Conservation (phyloP, 1,140 invertebrate genomes). For the Myzus persicae region DNA sequence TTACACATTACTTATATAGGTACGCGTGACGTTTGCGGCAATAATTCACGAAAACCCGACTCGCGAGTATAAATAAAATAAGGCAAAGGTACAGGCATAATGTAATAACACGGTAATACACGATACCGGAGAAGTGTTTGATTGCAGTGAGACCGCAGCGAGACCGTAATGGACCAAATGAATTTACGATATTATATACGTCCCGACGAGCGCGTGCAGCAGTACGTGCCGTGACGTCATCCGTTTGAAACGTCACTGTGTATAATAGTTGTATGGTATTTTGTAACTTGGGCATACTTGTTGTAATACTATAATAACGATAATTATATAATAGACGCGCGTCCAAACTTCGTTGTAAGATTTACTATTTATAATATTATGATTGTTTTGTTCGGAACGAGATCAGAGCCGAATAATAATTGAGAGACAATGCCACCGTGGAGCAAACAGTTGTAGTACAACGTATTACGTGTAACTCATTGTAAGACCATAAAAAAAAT, state of each 20-base stretch:
- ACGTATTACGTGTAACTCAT: background rate
- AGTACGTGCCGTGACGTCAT: background rate
- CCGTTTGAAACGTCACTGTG: too few relatives aligned
- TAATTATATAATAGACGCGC: background rate
- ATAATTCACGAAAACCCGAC: background rate
- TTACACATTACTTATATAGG: background rate
- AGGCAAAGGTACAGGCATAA: too few relatives aligned
- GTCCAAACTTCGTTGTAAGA: background rate
- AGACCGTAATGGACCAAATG: background rate
- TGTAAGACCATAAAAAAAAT: background rate
- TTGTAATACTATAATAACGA: background rate
- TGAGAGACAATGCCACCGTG: background rate
- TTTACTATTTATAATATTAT: background rate
- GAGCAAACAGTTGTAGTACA: background rate
- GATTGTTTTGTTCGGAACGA: background rate
- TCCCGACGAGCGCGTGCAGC: background rate
- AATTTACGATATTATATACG: constrained; percentile 9
- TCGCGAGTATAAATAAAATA: background rate
- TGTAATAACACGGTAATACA: constrained; percentile 1
- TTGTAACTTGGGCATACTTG: background rate
- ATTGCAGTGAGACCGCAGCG: background rate
- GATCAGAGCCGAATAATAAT: background rate
- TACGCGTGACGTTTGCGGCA: background rate
- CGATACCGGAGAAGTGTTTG: background rate
- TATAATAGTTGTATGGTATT: background rate